phyloP scores from a whole-genome alignment of 2,113 vertebrate genomes.

The Hypanus sabinus region DNA sequence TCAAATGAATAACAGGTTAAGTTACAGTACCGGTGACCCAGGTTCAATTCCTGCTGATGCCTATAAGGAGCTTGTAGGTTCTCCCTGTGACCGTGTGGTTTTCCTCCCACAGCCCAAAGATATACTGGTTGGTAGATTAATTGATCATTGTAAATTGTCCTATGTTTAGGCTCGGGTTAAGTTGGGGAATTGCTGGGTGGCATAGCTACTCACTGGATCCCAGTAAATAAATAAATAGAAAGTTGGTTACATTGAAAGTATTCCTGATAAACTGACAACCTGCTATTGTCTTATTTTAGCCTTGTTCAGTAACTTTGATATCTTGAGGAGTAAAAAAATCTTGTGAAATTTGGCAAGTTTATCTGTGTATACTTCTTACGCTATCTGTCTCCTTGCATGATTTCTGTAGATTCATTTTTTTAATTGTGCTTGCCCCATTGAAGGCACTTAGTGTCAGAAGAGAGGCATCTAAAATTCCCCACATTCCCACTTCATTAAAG shows the following conservation, averaged over 20 bases:
- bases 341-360: constrained; percentile 21
- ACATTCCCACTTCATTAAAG: neutral
- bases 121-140: no score
- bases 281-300: neutral
- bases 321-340: neutral
- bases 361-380: neutral
- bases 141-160: no score
- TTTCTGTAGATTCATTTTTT: neutral
- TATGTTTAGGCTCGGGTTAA: no score
- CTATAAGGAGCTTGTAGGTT: no score
- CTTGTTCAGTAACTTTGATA: neutral
- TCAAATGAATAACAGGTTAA: neutral
- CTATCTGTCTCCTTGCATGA: neutral
- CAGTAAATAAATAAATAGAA: no score
- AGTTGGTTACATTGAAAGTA: constrained; percentile 13
- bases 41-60: no score
- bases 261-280: neutral
- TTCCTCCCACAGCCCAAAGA: no score
- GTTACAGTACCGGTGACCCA: neutral
- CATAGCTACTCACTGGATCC: no score
- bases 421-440: neutral
- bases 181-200: no score
- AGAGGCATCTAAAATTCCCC: neutral
- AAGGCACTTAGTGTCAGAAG: neutral
- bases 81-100: no score